These are phyloP conservation scores for Oxygymnocypris stewartii DNA, from an alignment of 2,113 vertebrate species.

Conservation along the genomic window DNA sequence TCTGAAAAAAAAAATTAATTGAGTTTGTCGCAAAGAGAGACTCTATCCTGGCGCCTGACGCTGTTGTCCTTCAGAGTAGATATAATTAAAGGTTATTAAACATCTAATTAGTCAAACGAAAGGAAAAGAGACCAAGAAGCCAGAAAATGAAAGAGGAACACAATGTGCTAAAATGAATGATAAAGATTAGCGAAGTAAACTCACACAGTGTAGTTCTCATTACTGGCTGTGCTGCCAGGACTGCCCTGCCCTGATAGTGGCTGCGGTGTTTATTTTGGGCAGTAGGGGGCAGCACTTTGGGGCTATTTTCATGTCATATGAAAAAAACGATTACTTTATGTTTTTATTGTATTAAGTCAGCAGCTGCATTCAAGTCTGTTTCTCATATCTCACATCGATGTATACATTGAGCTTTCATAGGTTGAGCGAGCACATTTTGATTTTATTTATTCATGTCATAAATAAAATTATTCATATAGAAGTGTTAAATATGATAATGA, in stretches of 20 bases:
- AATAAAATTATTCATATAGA: too few relatives aligned
- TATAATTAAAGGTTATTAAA: background rate
- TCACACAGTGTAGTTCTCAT: background rate
- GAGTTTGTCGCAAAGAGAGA: background rate
- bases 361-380: background rate
- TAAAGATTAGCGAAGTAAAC: background rate
- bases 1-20: background rate
- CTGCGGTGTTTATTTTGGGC: background rate
- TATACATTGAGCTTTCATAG: too few relatives aligned
- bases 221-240: conserved; percentile 6
- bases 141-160: conserved; percentile 3
- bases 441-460: too few relatives aligned
- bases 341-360: background rate
- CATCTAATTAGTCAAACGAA: background rate
- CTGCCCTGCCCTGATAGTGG: background rate
- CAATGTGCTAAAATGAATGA: conserved; percentile 25
- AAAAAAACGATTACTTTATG: background rate
- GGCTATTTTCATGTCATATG: background rate
- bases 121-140: background rate
- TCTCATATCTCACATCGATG: too few relatives aligned
- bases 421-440: too few relatives aligned
- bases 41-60: background rate
- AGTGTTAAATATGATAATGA: too few relatives aligned
- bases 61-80: background rate
- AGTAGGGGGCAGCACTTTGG: conserved; percentile 3